Evolutionary conservation across 2,113 vertebrate species (phyloP), one percentile per base, ranked within the genome.

Genomic region (Austrofundulus limnaeus): DNA sequence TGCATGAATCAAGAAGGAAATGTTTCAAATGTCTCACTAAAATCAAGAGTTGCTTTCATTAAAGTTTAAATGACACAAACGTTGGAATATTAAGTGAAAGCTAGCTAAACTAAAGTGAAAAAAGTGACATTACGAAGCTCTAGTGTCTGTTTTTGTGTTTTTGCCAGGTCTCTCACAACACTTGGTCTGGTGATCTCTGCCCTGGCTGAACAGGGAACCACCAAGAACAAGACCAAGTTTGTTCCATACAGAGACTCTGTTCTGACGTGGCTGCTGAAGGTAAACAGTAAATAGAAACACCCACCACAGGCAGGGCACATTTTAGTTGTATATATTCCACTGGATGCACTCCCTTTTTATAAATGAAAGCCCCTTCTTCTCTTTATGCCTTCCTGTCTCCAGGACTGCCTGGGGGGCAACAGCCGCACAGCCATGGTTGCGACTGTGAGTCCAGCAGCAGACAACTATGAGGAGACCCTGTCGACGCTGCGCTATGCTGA

Each of bases 191-290:
- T 98, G 78, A 99, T 99, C 92, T 99, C 96, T 28, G 96, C 96
- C 0, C 87, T 98, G 61, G 96, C 96, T 61, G 97, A 98, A 82
- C 96, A 99, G 83, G 93, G 95, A 69, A 94, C 95, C 20, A 92
- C 96, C 52, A 99, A 97, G 84, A 96, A 95, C 90, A 98, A 95
- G 91, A 98, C 87, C 85, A 98, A 99, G 87, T 99, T 99, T 91
- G 97, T 99, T 89, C 97, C 97, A 0, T 99, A 99, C 85, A 94
- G 96, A 78, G 97, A 99, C 84, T 99, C 97, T 0, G 97, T 99
- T 68, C 93, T 99, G 72, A 99, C 97, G 20, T 98, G 96, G 97
- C 93, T 98, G 42, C 94, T 99, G 47, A 98, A 98, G 92, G 97
- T 98, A 84, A 15, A 45, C 3, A 4, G 13, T 21, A 24, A 47